phyloP scores from a whole-genome alignment of 2,113 vertebrate species.

The Leuciscus idus region DNA sequence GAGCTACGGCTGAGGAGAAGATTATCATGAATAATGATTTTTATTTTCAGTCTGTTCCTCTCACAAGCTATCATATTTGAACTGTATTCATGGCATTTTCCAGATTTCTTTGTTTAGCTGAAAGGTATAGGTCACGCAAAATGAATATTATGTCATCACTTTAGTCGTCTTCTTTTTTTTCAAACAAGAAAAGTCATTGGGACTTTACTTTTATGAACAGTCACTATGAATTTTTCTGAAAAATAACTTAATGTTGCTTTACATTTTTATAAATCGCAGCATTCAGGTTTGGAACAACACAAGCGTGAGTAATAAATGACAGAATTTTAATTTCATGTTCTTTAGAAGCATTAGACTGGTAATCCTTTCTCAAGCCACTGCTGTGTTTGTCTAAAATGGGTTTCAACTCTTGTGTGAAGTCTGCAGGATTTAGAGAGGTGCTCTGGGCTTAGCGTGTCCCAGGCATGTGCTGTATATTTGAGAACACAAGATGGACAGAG shows the following conservation, averaged over 20 bases:
- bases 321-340: neutral
- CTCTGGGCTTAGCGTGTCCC: slow-evolving; percentile 56
- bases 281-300: neutral
- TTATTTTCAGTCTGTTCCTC: neutral
- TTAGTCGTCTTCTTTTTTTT: neutral
- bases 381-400: slow-evolving; percentile 12
- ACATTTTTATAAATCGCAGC: neutral
- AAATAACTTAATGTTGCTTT: neutral
- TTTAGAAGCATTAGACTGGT: neutral
- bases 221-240: neutral
- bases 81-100: neutral
- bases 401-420: slow-evolving; percentile 33
- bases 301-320: neutral
- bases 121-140: neutral
- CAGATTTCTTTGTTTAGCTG: neutral
- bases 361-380: slow-evolving; percentile 11
- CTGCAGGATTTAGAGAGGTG: slow-evolving; percentile 32
- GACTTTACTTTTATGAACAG: neutral
- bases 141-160: neutral
- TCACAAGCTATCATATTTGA: neutral
- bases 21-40: neutral
- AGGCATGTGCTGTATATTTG: slow-evolving; percentile 69
- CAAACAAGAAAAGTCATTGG: neutral
- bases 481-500: slow-evolving; percentile 68
- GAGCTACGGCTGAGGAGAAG: neutral